Percentiles rank a stretch among this genome's conserved stretches.
These are phyloP conservation scores for Vanacampus margaritifer DNA, from an alignment of 2,113 vertebrate genomes.

Conservation along the genomic window DNA sequence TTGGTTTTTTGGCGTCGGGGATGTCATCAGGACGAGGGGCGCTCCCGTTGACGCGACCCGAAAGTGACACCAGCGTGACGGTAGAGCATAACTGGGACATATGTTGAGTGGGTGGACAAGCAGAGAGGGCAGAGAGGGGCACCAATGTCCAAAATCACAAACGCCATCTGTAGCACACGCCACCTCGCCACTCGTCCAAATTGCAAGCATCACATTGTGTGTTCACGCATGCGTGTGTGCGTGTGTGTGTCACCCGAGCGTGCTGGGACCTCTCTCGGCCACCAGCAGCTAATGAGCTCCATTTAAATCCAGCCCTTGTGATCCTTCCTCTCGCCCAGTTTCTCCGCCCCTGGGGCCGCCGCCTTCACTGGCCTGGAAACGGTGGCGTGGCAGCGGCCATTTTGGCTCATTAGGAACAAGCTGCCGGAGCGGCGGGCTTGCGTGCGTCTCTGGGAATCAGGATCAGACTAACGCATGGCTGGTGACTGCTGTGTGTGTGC, in stretches of 20 bases:
- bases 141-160: constrained; percentile 48
- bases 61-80: background rate
- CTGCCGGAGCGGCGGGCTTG: constrained; percentile 45
- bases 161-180: constrained; percentile 63
- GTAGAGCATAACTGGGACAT: constrained; percentile 42
- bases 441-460: constrained; percentile 53
- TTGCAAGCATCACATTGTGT: constrained; percentile 29
- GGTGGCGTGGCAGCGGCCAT: constrained; percentile 52
- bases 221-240: constrained; percentile 9
- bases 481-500: constrained; percentile 29
- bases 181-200: constrained; percentile 48
- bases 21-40: background rate
- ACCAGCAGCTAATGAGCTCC: constrained; percentile 68
- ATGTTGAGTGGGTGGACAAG: constrained; percentile 69
- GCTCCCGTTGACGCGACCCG: background rate
- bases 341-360: constrained; percentile 59
- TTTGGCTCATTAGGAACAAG: constrained; percentile 67
- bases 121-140: constrained; percentile 50
- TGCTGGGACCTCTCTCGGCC: constrained; percentile 57
- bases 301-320: constrained; percentile 68
- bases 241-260: constrained; percentile 41
- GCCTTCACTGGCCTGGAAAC: constrained; percentile 65
- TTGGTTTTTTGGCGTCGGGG: constrained; percentile 4
- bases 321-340: constrained; percentile 66
- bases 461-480: constrained; percentile 52